Conservation (phyloP, 1,140 invertebrate genomes). For the Pygmarrhopalites habei region DNA sequence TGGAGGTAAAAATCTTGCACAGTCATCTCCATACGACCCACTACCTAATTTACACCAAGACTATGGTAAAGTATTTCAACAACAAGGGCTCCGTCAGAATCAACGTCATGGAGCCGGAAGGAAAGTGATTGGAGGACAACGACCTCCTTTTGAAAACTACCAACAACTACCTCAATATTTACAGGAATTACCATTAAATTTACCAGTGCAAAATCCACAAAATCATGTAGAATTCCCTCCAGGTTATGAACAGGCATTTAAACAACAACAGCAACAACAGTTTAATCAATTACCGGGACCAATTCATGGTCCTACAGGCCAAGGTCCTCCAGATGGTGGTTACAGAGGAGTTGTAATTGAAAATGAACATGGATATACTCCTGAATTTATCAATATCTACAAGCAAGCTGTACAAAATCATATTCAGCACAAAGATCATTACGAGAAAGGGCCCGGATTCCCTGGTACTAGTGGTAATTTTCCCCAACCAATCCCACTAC, state of each 20-base stretch:
- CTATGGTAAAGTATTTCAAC: constrained; percentile 15
- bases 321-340: background rate
- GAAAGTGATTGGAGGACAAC: too few relatives aligned
- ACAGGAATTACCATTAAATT: background rate
- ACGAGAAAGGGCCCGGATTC: background rate
- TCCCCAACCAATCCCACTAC: background rate
- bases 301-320: background rate
- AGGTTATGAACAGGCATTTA: background rate
- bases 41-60: background rate
- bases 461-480: background rate
- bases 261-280: constrained; percentile 10
- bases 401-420: constrained; percentile 8
- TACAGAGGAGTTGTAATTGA: constrained; percentile 13
- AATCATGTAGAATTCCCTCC: background rate
- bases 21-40: background rate
- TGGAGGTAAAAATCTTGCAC: background rate
- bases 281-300: background rate
- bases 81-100: constrained; percentile 38
- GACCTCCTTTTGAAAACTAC: background rate
- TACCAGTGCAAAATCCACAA: background rate
- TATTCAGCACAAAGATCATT: constrained; percentile 4
- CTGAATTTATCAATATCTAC: constrained; percentile 19
- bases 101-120: too few relatives aligned
- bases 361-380: constrained; percentile 21
- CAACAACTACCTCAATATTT: background rate